Base-by-base conservation (phyloP, 2,888 invertebrate species). In the Scaptomyza parva region DNA sequence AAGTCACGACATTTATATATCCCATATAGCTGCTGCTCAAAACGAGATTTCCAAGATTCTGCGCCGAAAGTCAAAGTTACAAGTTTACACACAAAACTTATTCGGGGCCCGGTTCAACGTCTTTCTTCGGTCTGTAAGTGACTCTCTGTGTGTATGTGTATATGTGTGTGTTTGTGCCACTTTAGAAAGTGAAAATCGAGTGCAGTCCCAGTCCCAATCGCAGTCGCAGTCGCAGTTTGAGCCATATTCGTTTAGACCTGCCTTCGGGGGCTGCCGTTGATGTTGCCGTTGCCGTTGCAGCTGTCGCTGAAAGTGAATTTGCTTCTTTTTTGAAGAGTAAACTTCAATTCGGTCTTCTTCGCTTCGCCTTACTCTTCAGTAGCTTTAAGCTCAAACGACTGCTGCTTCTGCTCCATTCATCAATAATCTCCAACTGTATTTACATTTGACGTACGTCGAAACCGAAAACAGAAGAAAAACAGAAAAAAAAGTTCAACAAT, bases 31-130 rank as follows among this genome's bases (percentile, higher is more conserved):
- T n/a, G 33, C 14, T 37, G 72, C n/a, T 63, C 68, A 60, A 82
- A 86, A 84, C 86, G 62, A 84, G 84, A 84, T 84, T 86, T 86
- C 85, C 85, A 82, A 86, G 84, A 84, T 85, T 85, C 84, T 85
- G 84, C 85, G 76, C 80, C 80, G 84, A 85, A 85, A 85, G 84
- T 85, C 84, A 85, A 85, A 85, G 84, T 85, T 85, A 86, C 87
- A 84, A 79, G 72, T 81, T 76, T 78, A 86, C 86, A 69, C 30
- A 28, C 28, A 28, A 8, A 28, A 28, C 12, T 14, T 59, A 61
- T 85, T 67, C 17, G 37, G 73, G 73, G 63, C 58, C 76, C 83
- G 80, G 82, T 80, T 82, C 80, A 69, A 80, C 81, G 78, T 76
- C 65, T 79, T 59, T 28, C 18, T n/a, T n/a, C n/a, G n/a, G n/a